phyloP scores from a whole-genome alignment of 2,113 vertebrate species.

The Saguinus midas region DNA sequence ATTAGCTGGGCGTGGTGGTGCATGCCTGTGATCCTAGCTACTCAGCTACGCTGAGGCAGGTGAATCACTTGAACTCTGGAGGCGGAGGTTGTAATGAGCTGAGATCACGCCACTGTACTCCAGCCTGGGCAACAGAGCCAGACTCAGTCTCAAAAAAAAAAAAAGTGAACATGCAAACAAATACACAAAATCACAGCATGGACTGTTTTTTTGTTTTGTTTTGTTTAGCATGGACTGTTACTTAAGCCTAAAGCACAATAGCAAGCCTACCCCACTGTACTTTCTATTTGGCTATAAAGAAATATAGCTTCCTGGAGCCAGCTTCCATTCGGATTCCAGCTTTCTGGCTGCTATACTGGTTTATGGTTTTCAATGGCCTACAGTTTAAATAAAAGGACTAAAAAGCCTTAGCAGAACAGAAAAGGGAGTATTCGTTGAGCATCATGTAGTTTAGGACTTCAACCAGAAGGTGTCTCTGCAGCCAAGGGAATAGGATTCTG shows the following conservation, averaged over 20 bases:
- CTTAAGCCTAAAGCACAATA: background rate
- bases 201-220: too few relatives aligned
- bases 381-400: conserved; percentile 3
- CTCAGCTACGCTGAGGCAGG: background rate
- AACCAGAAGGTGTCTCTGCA: conserved; percentile 72
- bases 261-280: background rate
- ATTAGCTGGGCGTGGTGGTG: background rate
- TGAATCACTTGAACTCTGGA: background rate
- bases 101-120: background rate
- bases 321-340: conserved; percentile 36
- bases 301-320: conserved; percentile 35
- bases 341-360: conserved; percentile 37
- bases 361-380: conserved; percentile 58
- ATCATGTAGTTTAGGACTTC: background rate
- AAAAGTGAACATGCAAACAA: too few relatives aligned
- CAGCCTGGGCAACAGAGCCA: background rate
- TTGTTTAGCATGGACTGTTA: background rate
- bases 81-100: background rate
- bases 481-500: conserved; percentile 54
- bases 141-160: background rate
- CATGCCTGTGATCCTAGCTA: background rate
- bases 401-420: background rate
- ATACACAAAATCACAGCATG: background rate
- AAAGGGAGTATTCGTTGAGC: background rate
- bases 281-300: background rate